These are phyloP conservation scores for Euura saliciscinereae DNA, from an alignment of 1,140 invertebrate species.

Conservation along the genomic window DNA sequence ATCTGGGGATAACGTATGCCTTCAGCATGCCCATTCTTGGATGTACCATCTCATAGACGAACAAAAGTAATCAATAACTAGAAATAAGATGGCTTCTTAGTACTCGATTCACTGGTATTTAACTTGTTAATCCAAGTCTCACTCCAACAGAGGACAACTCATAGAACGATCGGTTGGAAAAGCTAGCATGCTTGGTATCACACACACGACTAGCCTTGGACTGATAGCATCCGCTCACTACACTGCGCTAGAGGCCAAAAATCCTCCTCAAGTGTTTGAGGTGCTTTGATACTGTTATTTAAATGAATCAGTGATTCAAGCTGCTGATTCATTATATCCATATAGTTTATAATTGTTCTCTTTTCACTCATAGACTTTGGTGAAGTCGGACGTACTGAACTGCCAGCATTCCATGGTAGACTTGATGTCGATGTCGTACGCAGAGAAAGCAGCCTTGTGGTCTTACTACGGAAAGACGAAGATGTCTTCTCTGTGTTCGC, in stretches of 20 bases:
- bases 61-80: constrained; percentile 46
- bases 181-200: constrained; percentile 53
- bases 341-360: background rate
- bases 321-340: too few relatives aligned
- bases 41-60: constrained; percentile 69
- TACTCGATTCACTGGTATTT: constrained; percentile 16
- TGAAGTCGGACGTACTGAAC: constrained; percentile 84
- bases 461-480: constrained; percentile 85
- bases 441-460: constrained; percentile 85
- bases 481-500: constrained; percentile 78
- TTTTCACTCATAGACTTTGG: constrained; percentile 70
- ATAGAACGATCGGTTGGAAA: constrained; percentile 57
- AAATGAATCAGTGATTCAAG: too few relatives aligned
- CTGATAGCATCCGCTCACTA: constrained; percentile 56
- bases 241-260: constrained; percentile 51
- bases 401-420: constrained; percentile 84
- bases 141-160: constrained; percentile 41
- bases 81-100: background rate
- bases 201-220: constrained; percentile 54
- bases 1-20: constrained; percentile 81
- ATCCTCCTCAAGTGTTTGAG: constrained; percentile 53
- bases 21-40: constrained; percentile 87
- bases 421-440: constrained; percentile 76
- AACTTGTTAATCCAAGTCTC: constrained; percentile 14
- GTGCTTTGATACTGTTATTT: constrained; percentile 26